Percentiles rank a stretch among this genome's conserved stretches.
Conservation (phyloP, 2,888 invertebrate genomes). For the Oithona nana region DNA sequence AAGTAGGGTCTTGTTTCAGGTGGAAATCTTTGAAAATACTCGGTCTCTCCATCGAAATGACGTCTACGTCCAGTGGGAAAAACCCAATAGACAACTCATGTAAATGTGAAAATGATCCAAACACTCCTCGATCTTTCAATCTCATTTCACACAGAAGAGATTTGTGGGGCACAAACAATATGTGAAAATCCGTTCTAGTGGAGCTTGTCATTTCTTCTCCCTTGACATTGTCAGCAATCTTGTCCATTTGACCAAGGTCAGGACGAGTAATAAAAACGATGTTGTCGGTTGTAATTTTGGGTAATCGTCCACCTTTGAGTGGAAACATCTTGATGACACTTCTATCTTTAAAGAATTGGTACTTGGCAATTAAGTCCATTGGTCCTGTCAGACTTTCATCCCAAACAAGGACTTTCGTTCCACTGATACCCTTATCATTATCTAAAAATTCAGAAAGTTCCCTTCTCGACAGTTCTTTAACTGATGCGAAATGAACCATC, state of each 20-base stretch:
- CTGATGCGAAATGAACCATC: slow-evolving; percentile 1
- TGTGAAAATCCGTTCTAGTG: slow-evolving; percentile 48
- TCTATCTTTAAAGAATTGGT: slow-evolving; percentile 53
- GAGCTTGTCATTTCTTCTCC: slow-evolving; percentile 32
- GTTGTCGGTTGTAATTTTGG: slow-evolving; percentile 42
- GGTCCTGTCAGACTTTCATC: slow-evolving; percentile 71
- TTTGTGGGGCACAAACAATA: slow-evolving; percentile 71
- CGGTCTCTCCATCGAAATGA: slow-evolving; percentile 68
- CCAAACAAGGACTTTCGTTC: slow-evolving; percentile 51
- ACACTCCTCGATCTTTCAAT: slow-evolving; percentile 57
- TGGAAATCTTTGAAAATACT: slow-evolving; percentile 44
- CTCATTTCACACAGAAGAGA: slow-evolving; percentile 71
- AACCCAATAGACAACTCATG: slow-evolving; percentile 73
- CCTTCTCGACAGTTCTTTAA: not conserved
- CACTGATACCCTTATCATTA: slow-evolving; percentile 1
- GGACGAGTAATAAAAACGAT: slow-evolving; percentile 75
- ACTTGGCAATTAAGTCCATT: slow-evolving; percentile 63
- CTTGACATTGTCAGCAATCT: slow-evolving; percentile 53
- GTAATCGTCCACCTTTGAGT: slow-evolving; percentile 45
- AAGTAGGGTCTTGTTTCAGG: slow-evolving; percentile 71
- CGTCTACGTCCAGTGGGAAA: slow-evolving; percentile 75
- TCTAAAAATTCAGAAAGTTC: slow-evolving; percentile 8
- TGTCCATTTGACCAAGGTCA: slow-evolving; percentile 58
- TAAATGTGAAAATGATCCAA: slow-evolving; percentile 49
- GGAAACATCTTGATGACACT: slow-evolving; percentile 68